Percentiles rank a stretch among this genome's conserved stretches.
Evolutionary conservation across 2,888 invertebrate species (phyloP).

Genomic region (Tetanocera ferruginea): DNA sequence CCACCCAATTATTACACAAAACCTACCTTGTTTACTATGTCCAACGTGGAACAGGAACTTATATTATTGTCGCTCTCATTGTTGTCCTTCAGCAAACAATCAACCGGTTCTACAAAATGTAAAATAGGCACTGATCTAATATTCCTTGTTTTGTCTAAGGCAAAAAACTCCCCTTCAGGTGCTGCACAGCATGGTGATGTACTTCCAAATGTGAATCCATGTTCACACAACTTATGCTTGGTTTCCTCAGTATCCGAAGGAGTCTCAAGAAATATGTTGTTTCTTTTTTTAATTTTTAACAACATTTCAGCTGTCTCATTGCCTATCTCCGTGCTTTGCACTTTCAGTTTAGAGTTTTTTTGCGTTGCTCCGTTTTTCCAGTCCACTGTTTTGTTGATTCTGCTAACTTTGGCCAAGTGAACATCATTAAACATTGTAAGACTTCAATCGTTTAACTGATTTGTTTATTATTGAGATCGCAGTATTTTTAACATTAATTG

Average conservation of each 20-base stretch:
- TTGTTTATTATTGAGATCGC: too few relatives aligned
- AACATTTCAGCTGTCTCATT: not conserved
- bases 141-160: conserved; percentile 4
- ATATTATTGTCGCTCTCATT: conserved; percentile 69
- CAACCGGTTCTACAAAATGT: conserved; percentile 58
- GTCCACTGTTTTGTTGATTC: conserved; percentile 48
- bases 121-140: conserved; percentile 35
- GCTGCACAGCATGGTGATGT: conserved; percentile 61
- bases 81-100: conserved; percentile 64
- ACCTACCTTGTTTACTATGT: conserved; percentile 68
- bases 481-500: too few relatives aligned
- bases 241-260: conserved; percentile 46
- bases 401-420: conserved; percentile 63
- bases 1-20: conserved; percentile 1
- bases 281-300: not conserved
- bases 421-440: conserved; percentile 63
- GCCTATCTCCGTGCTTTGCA: conserved; percentile 7
- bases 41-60: conserved; percentile 68
- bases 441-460: not conserved
- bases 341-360: conserved; percentile 25
- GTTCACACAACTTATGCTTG: conserved; percentile 51
- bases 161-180: conserved; percentile 20
- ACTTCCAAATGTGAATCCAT: conserved; percentile 65
- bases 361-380: not conserved
- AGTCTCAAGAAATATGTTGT: not conserved